Evolutionary conservation across 1,140 invertebrate species (phyloP), one percentile per base, ranked within the genome.

Genomic region (Euwallacea similis): DNA sequence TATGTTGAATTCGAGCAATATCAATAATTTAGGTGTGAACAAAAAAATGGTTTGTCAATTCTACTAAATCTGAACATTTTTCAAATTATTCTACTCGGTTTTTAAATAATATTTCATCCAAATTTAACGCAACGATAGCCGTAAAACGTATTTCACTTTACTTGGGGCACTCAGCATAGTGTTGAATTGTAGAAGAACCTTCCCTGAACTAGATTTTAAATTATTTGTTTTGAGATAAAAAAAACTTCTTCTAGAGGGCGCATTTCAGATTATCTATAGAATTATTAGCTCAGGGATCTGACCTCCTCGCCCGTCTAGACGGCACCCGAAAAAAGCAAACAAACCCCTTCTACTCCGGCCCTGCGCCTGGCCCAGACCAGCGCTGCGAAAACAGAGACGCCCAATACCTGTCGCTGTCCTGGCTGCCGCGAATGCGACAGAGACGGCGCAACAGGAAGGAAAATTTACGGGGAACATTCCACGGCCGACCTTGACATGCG

Each of bases 401-500:
- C 41, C 50, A 11, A 44, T 44, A 46, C 13, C 43, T 46, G 42
- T 6, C 42, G 10, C 13, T 33, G 13, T 6, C 55, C 16, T 6
- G 55, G 55, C 9, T 8, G 9, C 43, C 1, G n/a, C 16, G 63
- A 55, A 43, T 54, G 46, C 15, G 41, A 46, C 41, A 43, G 53
- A 67, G 65, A 56, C 43, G 43, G 15, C 33, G 55, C 54, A 67
- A 46, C 65, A 67, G 53, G 42, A 67, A 58, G 54, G 65, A 67
- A 44, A 67, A 67, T 56, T 44, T 44, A 59, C 41, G 58, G 54
- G 42, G n/a, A 33, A 33, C 21, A 33, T 33, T 33, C 21, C 21
- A 33, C 21, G 21, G 16, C 8, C 55, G 65, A 67, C 65, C 65
- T 67, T 67, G 65, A 67, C 65, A 67, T 55, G 65, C 50, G 65